Conservation (phyloP, 1,140 invertebrate genomes). For the Formica exsecta region DNA sequence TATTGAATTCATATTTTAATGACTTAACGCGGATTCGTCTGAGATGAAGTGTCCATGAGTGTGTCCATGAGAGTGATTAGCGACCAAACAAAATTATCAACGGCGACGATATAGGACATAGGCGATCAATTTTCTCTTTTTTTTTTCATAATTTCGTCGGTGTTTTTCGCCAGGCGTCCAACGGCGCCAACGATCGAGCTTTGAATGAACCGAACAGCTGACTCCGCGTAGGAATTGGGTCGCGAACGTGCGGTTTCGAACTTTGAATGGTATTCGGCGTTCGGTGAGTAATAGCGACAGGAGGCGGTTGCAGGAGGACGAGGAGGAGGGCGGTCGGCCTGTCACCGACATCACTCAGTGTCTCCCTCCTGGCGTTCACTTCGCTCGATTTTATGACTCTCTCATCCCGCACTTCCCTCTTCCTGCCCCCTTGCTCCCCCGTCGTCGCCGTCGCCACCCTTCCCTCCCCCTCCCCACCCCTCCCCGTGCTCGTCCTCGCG, state of each 20-base stretch:
- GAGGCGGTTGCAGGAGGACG: constrained; percentile 72
- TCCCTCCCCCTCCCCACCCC: constrained; percentile 15
- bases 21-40: background rate
- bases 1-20: background rate
- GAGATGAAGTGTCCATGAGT: background rate
- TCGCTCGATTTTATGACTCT: constrained; percentile 82
- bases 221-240: constrained; percentile 81
- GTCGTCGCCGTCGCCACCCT: constrained; percentile 18
- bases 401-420: constrained; percentile 72
- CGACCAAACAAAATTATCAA: background rate
- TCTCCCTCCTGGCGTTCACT: constrained; percentile 79
- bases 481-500: constrained; percentile 29
- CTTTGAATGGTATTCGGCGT: constrained; percentile 82
- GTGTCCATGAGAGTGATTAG: no score
- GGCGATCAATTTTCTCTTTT: background rate
- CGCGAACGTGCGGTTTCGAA: constrained; percentile 82
- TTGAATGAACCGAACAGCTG: constrained; percentile 80
- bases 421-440: constrained; percentile 8
- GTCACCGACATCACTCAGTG: constrained; percentile 82
- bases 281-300: constrained; percentile 82
- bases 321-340: constrained; percentile 70
- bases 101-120: background rate
- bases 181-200: constrained; percentile 71
- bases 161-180: constrained; percentile 57
- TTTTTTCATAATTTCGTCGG: constrained; percentile 46